phyloP scores from a whole-genome alignment of 2,888 invertebrate genomes.

The Trichacis sp. region DNA sequence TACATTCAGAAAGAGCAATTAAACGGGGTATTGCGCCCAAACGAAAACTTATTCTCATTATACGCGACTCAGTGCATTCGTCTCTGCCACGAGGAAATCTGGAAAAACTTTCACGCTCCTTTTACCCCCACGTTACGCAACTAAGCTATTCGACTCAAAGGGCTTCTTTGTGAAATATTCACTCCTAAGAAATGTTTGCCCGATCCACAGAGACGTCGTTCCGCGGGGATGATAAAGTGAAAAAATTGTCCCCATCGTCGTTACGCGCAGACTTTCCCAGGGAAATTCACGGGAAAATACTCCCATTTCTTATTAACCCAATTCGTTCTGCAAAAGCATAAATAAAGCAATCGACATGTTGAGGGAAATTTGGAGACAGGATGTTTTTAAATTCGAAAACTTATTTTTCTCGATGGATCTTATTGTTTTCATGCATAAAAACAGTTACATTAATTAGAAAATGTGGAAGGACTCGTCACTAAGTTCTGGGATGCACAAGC shows the following conservation, averaged over 20 bases:
- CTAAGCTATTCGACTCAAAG: slow-evolving; percentile 49
- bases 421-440: no score
- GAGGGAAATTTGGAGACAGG: no score
- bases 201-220: slow-evolving; percentile 2
- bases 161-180: slow-evolving; percentile 50
- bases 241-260: background rate
- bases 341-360: no score
- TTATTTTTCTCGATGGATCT: no score
- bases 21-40: background rate
- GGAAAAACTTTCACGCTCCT: slow-evolving; percentile 26
- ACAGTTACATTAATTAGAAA: no score
- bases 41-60: slow-evolving; percentile 17
- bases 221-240: slow-evolving; percentile 1
- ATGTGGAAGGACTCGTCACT: no score
- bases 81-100: slow-evolving; percentile 24
- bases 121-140: slow-evolving; percentile 29
- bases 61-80: slow-evolving; percentile 22
- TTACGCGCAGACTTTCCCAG: background rate
- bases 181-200: slow-evolving; percentile 50
- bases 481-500: no score
- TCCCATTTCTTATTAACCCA: no score
- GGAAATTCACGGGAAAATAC: slow-evolving; percentile 2
- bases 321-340: no score
- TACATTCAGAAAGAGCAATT: background rate
- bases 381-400: no score